Conservation (phyloP, 2,888 invertebrate species). For the Lathronympha strigana region DNA sequence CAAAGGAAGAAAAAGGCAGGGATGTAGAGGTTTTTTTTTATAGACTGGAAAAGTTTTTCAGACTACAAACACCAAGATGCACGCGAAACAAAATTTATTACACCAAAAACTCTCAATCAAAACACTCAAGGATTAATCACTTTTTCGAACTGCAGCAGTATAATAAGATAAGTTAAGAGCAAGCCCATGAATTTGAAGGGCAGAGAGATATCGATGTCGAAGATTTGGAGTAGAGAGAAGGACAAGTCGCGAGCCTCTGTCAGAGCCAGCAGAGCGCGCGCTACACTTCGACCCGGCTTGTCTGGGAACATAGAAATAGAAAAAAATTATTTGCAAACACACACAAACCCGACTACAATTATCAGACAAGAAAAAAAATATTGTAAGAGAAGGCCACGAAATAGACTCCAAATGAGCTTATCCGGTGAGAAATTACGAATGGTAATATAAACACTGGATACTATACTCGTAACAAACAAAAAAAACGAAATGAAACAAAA, state of each 20-base stretch:
- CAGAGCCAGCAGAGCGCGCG: constrained; percentile 65
- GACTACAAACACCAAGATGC: neutral
- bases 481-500: no score
- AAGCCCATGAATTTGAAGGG: constrained; percentile 70
- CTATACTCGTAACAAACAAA: no score
- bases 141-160: constrained; percentile 67
- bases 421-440: no score
- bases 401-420: no score
- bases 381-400: no score
- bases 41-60: no score
- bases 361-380: no score
- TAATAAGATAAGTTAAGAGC: constrained; percentile 70
- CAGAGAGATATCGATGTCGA: constrained; percentile 68
- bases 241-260: constrained; percentile 68
- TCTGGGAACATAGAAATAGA: constrained; percentile 53
- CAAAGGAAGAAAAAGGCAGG: no score
- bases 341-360: no score
- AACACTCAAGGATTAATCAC: constrained; percentile 56
- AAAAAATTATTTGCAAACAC: no score
- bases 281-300: constrained; percentile 63
- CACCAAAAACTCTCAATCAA: neutral
- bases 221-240: constrained; percentile 68
- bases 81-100: constrained; percentile 3
- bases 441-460: no score
- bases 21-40: no score